These are phyloP conservation scores for Melanotaenia nigrans DNA, from an alignment of 2,797 vertebrate species.

Conservation along the genomic window DNA sequence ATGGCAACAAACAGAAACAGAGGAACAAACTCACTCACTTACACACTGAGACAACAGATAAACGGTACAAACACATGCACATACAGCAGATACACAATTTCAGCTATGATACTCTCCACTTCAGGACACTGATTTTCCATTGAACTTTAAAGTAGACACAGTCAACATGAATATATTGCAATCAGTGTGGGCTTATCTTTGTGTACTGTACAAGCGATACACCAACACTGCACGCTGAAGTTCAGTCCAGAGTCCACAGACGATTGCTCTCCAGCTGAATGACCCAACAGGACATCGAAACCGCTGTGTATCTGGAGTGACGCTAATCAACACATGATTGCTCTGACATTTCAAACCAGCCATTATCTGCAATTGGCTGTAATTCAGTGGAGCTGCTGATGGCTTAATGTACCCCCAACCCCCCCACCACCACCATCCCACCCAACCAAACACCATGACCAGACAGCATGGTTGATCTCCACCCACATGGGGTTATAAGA, in stretches of 20 bases:
- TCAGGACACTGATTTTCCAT: slow-evolving; percentile 15
- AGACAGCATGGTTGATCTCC: slow-evolving; percentile 56
- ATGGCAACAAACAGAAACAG: slow-evolving; percentile 26
- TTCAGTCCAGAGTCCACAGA: slow-evolving; percentile 49
- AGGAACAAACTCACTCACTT: slow-evolving; percentile 18
- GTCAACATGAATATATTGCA: background rate
- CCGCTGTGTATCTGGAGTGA: slow-evolving; percentile 39
- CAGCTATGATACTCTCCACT: background rate
- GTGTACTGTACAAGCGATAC: slow-evolving; percentile 4
- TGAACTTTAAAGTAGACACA: slow-evolving; percentile 2
- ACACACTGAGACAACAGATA: slow-evolving; percentile 14
- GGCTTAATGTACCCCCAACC: slow-evolving; percentile 44
- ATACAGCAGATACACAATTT: background rate
- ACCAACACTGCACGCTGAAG: background rate
- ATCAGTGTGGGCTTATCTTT: slow-evolving; percentile 6
- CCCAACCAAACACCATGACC: background rate
- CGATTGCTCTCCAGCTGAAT: slow-evolving; percentile 43
- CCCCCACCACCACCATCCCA: background rate
- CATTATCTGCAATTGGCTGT: slow-evolving; percentile 56
- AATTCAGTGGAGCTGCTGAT: slow-evolving; percentile 54
- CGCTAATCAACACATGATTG: slow-evolving; percentile 66
- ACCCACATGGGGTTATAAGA: slow-evolving; percentile 50
- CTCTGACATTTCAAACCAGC: slow-evolving; percentile 66
- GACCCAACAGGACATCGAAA: slow-evolving; percentile 40
- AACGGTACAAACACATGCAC: background rate